Base-by-base conservation (phyloP, 1,140 invertebrate genomes). In the Limonius californicus region DNA sequence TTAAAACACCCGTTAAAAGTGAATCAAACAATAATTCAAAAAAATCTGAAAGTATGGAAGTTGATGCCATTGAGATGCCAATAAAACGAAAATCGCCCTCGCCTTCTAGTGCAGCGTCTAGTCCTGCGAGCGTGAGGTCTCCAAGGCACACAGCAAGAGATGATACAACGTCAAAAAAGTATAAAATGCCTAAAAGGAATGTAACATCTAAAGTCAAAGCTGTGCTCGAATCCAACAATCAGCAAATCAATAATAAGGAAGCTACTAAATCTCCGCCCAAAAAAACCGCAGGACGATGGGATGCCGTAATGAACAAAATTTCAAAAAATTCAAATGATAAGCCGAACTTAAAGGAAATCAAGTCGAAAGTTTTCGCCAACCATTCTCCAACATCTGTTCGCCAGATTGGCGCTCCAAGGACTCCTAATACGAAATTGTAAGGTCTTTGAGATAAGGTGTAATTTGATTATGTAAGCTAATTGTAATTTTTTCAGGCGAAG, bases 241-340 rank as follows among this genome's bases (percentile, higher is more conserved):
- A 66, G 35, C 72, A 70, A 1, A 79, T 78, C 55, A 81, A 80
- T 14, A 32, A 65, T 64, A 54, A 50, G 7, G 43, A 15, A 8
- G 68, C 70, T 15, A 72, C 66, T 47, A 71, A 70, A 63, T 68
- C 54, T 19, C 63, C 69, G 42, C 61, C 57, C 68, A 76, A 62
- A 61, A 74, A 75, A 63, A 61, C 69, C 23, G 64, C 64, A 4
- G 87, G 86, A 0, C 83, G 88, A 57, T 89, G 89, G 83, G 89
- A 92, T 70, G 89, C 85, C 43, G 87, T 92, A 35, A 87, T 90
- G 84, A 89, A 87, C 76, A 91, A 91, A 77, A 89, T 89, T 54
- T 85, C 87, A 18, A 87, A 87, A 67, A 82, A 78, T 16, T 85
- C 89, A 67, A 83, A 86, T 62, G 80, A 77, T n/a, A 88, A 87